phyloP scores from a whole-genome alignment of 1,140 invertebrate species.

The Acyrthosiphon pisum region DNA sequence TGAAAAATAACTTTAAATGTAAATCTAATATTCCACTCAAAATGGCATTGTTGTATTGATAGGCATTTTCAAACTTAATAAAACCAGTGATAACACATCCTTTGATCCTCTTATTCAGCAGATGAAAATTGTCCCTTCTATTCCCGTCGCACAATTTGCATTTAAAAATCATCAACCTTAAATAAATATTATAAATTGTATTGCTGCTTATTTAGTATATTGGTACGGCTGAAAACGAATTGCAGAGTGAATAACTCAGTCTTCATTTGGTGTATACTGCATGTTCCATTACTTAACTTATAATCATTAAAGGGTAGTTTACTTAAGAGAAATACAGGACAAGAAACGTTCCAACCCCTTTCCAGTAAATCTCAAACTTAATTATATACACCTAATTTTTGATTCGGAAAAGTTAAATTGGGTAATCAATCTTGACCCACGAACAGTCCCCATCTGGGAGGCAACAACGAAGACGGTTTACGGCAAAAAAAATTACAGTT shows the following conservation, averaged over 20 bases:
- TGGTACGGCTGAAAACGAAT: neutral
- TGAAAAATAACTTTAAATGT: too few species aligned
- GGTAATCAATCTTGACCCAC: constrained; percentile 35
- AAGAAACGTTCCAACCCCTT: constrained; percentile 38
- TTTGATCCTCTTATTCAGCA: neutral
- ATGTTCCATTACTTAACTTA: neutral
- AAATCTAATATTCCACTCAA: too few species aligned
- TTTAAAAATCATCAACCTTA: neutral
- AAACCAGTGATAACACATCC: neutral
- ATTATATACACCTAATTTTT: constrained; percentile 33
- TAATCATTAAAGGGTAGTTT: constrained; percentile 24
- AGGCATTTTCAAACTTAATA: neutral
- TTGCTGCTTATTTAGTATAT: neutral
- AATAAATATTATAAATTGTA: neutral
- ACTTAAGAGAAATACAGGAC: neutral
- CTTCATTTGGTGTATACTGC: neutral
- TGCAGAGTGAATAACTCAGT: neutral
- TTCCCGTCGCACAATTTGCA: neutral
- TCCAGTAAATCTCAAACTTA: constrained; percentile 32
- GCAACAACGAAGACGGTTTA: neutral
- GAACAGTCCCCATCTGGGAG: neutral
- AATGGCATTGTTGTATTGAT: too few species aligned
- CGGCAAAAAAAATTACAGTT: neutral
- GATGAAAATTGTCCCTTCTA: neutral
- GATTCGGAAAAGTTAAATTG: constrained; percentile 32